A percentile compares a stretch with the other conserved stretches of the same genome.
Evolutionary conservation across 2,888 invertebrate species (phyloP).

Genomic region (Lagria hirta): DNA sequence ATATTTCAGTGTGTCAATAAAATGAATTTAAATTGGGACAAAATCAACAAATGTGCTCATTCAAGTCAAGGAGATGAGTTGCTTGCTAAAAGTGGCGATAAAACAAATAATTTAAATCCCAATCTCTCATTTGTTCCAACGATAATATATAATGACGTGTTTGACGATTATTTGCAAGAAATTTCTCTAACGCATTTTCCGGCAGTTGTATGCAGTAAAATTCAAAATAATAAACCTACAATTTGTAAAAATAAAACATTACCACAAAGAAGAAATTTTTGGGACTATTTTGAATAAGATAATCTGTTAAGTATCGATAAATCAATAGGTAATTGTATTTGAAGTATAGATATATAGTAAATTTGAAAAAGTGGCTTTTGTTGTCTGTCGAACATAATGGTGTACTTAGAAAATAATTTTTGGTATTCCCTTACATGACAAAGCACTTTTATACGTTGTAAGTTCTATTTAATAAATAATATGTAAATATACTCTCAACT

Average conservation of each 20-base stretch:
- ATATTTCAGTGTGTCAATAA: conserved; percentile 49
- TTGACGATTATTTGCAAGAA: conserved; percentile 29
- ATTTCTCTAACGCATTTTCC: conserved; percentile 35
- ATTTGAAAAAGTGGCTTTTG: no score
- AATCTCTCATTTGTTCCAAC: conserved; percentile 53
- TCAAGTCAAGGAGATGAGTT: conserved; percentile 43
- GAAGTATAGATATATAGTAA: no score
- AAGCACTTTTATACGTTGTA: no score
- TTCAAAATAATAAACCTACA: conserved; percentile 25
- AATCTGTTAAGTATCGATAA: no score
- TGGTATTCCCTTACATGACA: no score
- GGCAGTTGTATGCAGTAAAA: conserved; percentile 31
- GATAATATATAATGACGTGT: conserved; percentile 50
- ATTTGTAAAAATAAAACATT: conserved; percentile 22
- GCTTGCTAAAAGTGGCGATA: conserved; percentile 49
- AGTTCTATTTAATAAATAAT: no score
- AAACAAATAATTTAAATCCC: conserved; percentile 47
- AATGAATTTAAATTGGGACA: conserved; percentile 34
- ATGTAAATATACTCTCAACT: no score
- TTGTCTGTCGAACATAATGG: no score
- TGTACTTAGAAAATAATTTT: no score
- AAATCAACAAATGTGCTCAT: conserved; percentile 43
- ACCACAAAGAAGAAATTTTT: conserved; percentile 5
- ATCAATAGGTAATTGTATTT: no score
- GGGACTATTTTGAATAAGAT: conserved; percentile 5